Percentiles rank a stretch among this genome's conserved stretches.
Evolutionary conservation across 1,140 invertebrate species (phyloP).

Genomic region (Apolygus lucorum): DNA sequence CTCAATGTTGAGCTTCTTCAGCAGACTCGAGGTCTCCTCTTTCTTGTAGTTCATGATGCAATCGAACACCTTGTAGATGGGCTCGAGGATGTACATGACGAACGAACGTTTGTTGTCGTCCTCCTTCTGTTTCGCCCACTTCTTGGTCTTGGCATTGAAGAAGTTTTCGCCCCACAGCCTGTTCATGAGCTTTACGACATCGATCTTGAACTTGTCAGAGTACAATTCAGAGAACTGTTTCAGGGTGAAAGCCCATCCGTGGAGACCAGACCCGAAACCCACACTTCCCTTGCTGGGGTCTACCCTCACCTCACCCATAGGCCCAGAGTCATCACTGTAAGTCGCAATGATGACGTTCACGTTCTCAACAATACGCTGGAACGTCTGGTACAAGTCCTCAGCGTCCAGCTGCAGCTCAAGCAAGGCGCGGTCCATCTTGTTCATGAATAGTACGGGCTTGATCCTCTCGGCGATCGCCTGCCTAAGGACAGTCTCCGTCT

Average conservation of each 20-base stretch:
- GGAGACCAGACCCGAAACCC: constrained; percentile 97
- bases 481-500: constrained; percentile 97
- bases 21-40: constrained; percentile 77
- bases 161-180: constrained; percentile 95
- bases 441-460: constrained; percentile 99
- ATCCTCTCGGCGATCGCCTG: constrained; percentile 98
- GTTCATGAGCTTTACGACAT: constrained; percentile 95
- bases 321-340: constrained; percentile 93
- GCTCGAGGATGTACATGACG: constrained; percentile 96
- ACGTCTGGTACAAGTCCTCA: constrained; percentile 98
- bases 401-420: constrained; percentile 89
- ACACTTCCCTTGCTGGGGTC: constrained; percentile 97
- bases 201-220: constrained; percentile 96
- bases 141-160: constrained; percentile 95
- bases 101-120: constrained; percentile 91
- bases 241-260: constrained; percentile 99
- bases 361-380: constrained; percentile 99
- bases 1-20: constrained; percentile 85
- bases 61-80: constrained; percentile 98
- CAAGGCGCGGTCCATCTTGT: constrained; percentile 98
- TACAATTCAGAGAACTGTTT: constrained; percentile 99
- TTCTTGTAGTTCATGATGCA: constrained; percentile 98
- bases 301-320: constrained; percentile 96
- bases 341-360: constrained; percentile 99
- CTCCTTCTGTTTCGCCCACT: constrained; percentile 90